These are phyloP conservation scores for Patiria pectinifera DNA, from an alignment of 53 echinoderm and acorn worm genomes.

Conservation along the genomic window DNA sequence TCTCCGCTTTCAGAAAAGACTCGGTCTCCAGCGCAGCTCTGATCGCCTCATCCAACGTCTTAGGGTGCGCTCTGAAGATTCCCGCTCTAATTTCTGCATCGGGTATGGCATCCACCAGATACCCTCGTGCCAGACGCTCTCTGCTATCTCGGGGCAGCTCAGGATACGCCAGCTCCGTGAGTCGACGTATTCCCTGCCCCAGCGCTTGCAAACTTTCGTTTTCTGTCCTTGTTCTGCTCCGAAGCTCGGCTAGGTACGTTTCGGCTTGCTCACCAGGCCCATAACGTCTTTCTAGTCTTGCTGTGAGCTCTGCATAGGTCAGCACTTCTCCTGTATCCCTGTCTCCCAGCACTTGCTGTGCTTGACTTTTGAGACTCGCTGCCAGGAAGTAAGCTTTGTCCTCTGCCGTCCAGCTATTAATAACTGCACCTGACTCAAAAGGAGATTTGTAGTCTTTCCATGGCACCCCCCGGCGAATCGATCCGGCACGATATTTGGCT, in stretches of 20 bases:
- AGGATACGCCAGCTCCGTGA: not conserved
- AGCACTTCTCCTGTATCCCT: not conserved
- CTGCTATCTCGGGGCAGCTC: slow-evolving; percentile 21
- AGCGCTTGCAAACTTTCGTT: slow-evolving; percentile 20
- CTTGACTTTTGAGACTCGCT: not conserved
- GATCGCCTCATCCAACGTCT: slow-evolving; percentile 55
- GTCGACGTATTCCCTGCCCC: not conserved
- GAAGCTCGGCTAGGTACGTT: not conserved
- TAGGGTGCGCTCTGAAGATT: slow-evolving; percentile 54
- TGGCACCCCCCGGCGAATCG: not conserved
- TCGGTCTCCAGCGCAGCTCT: slow-evolving; percentile 60
- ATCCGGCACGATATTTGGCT: not conserved
- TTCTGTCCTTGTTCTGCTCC: slow-evolving; percentile 9
- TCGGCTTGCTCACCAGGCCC: not conserved
- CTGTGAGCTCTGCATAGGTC: slow-evolving; percentile 11
- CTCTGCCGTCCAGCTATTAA: not conserved
- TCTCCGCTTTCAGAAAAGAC: slow-evolving; percentile 44
- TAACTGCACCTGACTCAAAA: not conserved
- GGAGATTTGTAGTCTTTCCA: not conserved
- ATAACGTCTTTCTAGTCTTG: not conserved
- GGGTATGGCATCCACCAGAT: not conserved
- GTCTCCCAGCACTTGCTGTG: slow-evolving; percentile 2
- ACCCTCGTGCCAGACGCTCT: not conserved
- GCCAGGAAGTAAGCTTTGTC: not conserved
- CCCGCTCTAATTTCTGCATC: slow-evolving; percentile 11